Evolutionary conservation across 2,888 invertebrate species (phyloP).

Genomic region (Polymixis lichenea): DNA sequence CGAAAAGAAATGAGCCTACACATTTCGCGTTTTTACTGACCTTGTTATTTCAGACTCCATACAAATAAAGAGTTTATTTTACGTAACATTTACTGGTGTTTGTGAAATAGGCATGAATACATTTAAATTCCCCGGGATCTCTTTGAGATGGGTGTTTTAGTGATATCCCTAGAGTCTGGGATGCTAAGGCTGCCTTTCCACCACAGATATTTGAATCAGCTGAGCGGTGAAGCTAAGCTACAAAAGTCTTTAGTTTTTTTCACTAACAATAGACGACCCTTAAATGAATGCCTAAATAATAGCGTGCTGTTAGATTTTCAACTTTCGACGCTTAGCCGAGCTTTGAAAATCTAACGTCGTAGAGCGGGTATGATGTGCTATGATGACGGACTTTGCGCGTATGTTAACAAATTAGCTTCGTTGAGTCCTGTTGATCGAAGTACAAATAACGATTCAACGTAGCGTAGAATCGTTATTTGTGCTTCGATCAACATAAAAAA

Average conservation of each 20-base stretch:
- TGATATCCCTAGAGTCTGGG: slow-evolving; percentile 4
- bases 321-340: no score
- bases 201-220: neutral
- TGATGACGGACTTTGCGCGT: no score
- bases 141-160: slow-evolving; percentile 33
- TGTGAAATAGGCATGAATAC: slow-evolving; percentile 34
- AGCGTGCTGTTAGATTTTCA: no score
- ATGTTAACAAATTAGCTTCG: neutral
- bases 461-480: no score
- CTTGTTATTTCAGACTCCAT: slow-evolving; percentile 34
- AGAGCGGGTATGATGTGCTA: no score
- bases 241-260: no score
- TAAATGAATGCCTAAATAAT: no score
- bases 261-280: no score
- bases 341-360: no score
- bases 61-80: slow-evolving; percentile 32
- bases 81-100: slow-evolving; percentile 33
- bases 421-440: neutral
- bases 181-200: neutral
- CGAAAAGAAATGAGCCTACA: slow-evolving; percentile 4
- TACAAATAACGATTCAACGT: no score
- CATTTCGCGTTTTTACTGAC: slow-evolving; percentile 17
- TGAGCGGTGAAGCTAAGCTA: neutral
- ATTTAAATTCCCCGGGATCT: slow-evolving; percentile 28
- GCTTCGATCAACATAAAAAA: no score